A percentile compares a stretch with the other conserved stretches of the same genome.
Evolutionary conservation across 2,797 vertebrate species (phyloP).

Genomic region (Percopsis omiscomaycus): DNA sequence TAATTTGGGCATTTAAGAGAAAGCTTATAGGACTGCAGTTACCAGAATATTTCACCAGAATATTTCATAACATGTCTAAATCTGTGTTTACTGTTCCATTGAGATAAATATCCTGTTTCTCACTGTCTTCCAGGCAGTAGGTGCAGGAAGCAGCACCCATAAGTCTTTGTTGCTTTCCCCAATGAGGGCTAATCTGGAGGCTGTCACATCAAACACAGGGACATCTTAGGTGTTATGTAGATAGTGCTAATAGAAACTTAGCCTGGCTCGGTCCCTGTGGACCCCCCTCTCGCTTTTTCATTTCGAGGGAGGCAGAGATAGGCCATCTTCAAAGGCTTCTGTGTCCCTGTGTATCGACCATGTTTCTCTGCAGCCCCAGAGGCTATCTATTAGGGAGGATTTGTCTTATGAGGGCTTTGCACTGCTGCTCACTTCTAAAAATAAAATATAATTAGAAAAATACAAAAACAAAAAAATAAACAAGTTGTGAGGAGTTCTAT

Average conservation of each 20-base stretch:
- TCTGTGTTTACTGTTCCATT: constrained; percentile 22
- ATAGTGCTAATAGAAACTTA: constrained; percentile 76
- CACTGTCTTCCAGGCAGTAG: constrained; percentile 38
- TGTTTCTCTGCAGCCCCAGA: constrained; percentile 53
- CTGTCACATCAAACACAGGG: constrained; percentile 73
- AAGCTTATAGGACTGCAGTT: constrained; percentile 3
- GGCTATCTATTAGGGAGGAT: constrained; percentile 73
- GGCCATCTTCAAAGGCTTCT: constrained; percentile 71
- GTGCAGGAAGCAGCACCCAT: constrained; percentile 27
- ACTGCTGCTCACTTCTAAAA: constrained; percentile 43
- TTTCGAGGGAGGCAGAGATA: constrained; percentile 62
- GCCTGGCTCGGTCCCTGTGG: constrained; percentile 54
- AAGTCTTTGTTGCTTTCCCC: constrained; percentile 65
- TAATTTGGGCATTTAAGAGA: constrained; percentile 1
- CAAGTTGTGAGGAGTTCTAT: constrained; percentile 15
- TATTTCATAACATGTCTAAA: constrained; percentile 10
- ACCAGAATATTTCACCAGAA: constrained; percentile 19
- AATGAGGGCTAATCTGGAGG: constrained; percentile 72
- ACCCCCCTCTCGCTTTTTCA: constrained; percentile 60
- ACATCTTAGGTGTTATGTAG: constrained; percentile 74
- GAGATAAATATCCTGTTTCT: constrained; percentile 33
- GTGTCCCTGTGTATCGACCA: constrained; percentile 67
- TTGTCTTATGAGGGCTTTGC: constrained; percentile 69
- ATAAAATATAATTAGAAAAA: constrained; percentile 10
- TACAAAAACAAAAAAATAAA: not conserved